Evolutionary conservation across 2,113 vertebrate species (phyloP).

Genomic region (Cinclus cinclus): DNA sequence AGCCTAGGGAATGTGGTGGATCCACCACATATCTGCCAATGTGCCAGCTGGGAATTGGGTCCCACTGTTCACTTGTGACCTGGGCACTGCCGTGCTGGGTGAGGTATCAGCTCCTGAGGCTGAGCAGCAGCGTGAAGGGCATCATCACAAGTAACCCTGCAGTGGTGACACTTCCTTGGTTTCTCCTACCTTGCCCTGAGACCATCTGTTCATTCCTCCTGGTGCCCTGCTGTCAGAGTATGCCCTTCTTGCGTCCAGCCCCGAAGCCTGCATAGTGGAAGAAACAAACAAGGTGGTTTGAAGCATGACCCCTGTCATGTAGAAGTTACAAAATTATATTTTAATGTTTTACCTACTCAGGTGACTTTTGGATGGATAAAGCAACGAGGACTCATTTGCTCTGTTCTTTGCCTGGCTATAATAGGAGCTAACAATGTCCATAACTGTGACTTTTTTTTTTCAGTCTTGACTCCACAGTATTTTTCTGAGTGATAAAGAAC

Average conservation of each 20-base stretch:
- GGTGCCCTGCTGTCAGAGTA: background rate
- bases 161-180: background rate
- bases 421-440: background rate
- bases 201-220: background rate
- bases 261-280: accelerated
- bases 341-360: background rate
- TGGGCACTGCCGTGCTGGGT: background rate
- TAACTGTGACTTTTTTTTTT: background rate
- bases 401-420: background rate
- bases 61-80: background rate
- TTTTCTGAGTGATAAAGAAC: background rate
- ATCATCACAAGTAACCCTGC: background rate
- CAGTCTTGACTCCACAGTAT: background rate
- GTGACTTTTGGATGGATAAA: background rate
- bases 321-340: background rate
- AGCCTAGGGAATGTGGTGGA: background rate
- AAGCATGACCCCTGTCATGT: accelerated
- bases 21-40: background rate
- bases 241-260: background rate
- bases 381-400: background rate
- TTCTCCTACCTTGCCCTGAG: background rate
- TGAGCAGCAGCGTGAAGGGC: background rate
- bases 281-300: background rate
- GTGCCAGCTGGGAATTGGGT: background rate
- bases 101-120: background rate